Evolutionary conservation across 2,888 invertebrate genomes (phyloP).

Genomic region (Rhabditophanes sp.): DNA sequence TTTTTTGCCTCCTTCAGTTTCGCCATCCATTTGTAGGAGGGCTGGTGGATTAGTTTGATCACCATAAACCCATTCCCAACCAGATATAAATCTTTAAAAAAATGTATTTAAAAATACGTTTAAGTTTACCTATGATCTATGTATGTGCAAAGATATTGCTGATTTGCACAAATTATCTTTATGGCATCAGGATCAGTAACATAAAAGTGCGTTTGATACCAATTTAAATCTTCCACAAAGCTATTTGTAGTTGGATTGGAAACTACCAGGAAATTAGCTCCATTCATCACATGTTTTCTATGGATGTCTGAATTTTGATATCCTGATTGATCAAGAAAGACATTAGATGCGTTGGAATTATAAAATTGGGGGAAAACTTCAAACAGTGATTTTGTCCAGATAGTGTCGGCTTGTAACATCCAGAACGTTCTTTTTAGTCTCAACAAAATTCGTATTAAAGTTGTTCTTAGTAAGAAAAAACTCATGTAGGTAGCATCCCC

Average conservation of each 20-base stretch:
- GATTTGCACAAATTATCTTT: conserved; percentile 22
- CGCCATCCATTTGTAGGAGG: conserved; percentile 30
- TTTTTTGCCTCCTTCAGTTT: conserved; percentile 23
- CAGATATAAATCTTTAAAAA: conserved; percentile 18
- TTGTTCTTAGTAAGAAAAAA: conserved; percentile 27
- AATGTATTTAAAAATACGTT: neutral
- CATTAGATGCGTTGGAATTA: conserved; percentile 10
- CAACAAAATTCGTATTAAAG: conserved; percentile 21
- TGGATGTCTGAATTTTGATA: conserved; percentile 6
- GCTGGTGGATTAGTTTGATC: conserved; percentile 19
- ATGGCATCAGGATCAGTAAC: conserved; percentile 27
- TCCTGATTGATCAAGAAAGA: conserved; percentile 24
- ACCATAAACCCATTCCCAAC: conserved; percentile 32
- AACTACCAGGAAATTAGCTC: conserved; percentile 22
- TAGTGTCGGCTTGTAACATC: conserved; percentile 27
- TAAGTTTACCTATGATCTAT: conserved; percentile 18
- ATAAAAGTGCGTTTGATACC: conserved; percentile 13
- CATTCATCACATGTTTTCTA: conserved; percentile 8
- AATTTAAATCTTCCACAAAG: conserved; percentile 6
- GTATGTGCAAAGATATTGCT: conserved; percentile 17
- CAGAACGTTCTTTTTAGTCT: conserved; percentile 19
- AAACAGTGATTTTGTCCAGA: conserved; percentile 19
- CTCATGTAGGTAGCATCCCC: conserved; percentile 27
- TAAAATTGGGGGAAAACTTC: conserved; percentile 4
- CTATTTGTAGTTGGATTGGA: conserved; percentile 7